Conservation (phyloP, 2,113 vertebrate species). For the Colistium nudipinnis region DNA sequence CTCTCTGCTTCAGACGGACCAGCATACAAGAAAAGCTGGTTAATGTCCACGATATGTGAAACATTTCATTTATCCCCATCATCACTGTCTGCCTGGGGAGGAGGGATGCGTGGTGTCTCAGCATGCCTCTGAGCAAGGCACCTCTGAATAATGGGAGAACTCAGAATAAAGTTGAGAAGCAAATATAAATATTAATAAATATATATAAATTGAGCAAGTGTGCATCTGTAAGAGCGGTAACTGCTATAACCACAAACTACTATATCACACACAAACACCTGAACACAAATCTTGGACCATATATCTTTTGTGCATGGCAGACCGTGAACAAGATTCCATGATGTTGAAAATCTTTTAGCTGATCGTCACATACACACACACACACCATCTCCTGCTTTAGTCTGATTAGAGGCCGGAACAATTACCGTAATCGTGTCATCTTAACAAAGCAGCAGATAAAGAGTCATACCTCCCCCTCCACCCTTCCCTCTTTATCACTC, state of each 20-base stretch:
- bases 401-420: slow-evolving; percentile 82
- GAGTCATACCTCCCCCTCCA: slow-evolving; percentile 59
- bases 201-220: too few species aligned
- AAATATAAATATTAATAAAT: neutral
- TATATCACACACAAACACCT: neutral
- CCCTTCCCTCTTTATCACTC: slow-evolving; percentile 64
- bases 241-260: neutral
- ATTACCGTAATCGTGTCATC: slow-evolving; percentile 83
- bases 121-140: slow-evolving; percentile 9
- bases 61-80: slow-evolving; percentile 37
- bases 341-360: slow-evolving; percentile 17
- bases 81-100: slow-evolving; percentile 7
- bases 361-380: slow-evolving; percentile 36
- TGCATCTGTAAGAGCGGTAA: neutral
- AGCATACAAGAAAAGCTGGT: slow-evolving; percentile 20
- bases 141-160: neutral
- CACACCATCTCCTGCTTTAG: slow-evolving; percentile 60
- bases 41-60: slow-evolving; percentile 7
- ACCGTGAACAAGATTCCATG: neutral
- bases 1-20: slow-evolving; percentile 25
- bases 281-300: neutral
- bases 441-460: slow-evolving; percentile 78
- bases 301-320: neutral
- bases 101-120: neutral
- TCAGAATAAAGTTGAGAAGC: neutral